phyloP scores from a whole-genome alignment of 2,888 invertebrate species.

The Xanthorhoe spadicearia region DNA sequence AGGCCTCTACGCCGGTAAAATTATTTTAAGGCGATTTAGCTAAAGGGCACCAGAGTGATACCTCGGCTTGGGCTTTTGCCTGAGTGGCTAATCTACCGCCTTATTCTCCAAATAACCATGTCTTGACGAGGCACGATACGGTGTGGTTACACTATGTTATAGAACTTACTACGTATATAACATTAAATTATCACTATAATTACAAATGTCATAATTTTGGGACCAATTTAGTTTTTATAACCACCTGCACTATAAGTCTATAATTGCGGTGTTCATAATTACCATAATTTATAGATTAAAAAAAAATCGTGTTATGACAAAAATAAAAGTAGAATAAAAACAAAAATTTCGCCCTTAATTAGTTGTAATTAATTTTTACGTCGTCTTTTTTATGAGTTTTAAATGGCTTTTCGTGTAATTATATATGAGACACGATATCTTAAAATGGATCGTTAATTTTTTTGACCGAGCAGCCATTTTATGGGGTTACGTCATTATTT shows the following conservation, averaged over 20 bases:
- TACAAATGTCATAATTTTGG: conserved; percentile 16
- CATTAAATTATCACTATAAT: conserved; percentile 2
- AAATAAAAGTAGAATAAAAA: conserved; percentile 25
- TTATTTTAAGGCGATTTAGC: too few species aligned
- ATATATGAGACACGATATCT: conserved; percentile 41
- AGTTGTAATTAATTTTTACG: conserved; percentile 48
- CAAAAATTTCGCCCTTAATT: conserved; percentile 38
- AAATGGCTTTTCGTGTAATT: conserved; percentile 47
- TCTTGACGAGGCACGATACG: not conserved
- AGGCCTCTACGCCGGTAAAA: too few species aligned
- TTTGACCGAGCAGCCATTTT: conserved; percentile 28
- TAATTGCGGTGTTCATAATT: conserved; percentile 25
- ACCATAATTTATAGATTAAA: conserved; percentile 36
- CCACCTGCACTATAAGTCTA: conserved; percentile 23
- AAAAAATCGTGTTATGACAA: conserved; percentile 14
- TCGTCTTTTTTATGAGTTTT: conserved; percentile 48
- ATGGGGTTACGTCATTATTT: conserved; percentile 35
- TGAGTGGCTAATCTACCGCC: too few species aligned
- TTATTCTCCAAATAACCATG: too few species aligned
- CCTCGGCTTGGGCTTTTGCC: too few species aligned
- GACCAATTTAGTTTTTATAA: conserved; percentile 22
- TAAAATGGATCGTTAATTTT: conserved; percentile 36
- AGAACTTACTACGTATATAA: not conserved
- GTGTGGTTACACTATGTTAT: too few species aligned
- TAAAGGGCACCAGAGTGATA: too few species aligned